phyloP scores from a whole-genome alignment of 2,797 vertebrate genomes.

The Clarias fuscus region DNA sequence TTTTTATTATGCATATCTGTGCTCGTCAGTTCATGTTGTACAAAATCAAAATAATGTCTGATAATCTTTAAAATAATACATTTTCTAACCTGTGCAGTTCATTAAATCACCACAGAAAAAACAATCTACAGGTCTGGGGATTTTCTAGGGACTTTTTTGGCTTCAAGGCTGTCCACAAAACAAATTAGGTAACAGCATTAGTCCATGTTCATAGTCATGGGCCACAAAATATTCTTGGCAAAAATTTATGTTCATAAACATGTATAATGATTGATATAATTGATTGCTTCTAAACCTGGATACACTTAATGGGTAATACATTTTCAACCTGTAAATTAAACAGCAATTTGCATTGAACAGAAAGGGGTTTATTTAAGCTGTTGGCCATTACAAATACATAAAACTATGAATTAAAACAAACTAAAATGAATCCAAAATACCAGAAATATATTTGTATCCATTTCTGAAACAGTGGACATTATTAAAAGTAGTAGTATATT shows the following conservation, averaged over 20 bases:
- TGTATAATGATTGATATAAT: neutral
- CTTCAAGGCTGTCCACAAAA: neutral
- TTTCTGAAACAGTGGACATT: neutral
- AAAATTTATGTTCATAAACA: neutral
- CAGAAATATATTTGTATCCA: neutral
- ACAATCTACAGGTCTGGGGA: neutral
- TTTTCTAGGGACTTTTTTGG: neutral
- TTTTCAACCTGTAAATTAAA: neutral
- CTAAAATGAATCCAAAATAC: neutral
- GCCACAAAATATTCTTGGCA: neutral
- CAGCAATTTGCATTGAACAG: neutral
- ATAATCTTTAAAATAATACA: neutral
- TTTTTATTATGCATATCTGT: neutral
- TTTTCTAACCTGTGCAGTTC: constrained; percentile 1
- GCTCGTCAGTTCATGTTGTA: neutral
- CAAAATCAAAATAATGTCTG: constrained; percentile 18
- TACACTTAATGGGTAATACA: neutral
- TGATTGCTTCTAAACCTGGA: neutral
- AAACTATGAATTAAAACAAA: neutral
- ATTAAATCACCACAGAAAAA: neutral
- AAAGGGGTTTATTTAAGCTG: neutral
- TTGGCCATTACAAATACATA: neutral
- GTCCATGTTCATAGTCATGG: neutral
- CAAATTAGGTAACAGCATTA: neutral
- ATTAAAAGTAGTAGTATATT: neutral